Conservation (phyloP, 2,888 invertebrate genomes). For the Troilus luridus region DNA sequence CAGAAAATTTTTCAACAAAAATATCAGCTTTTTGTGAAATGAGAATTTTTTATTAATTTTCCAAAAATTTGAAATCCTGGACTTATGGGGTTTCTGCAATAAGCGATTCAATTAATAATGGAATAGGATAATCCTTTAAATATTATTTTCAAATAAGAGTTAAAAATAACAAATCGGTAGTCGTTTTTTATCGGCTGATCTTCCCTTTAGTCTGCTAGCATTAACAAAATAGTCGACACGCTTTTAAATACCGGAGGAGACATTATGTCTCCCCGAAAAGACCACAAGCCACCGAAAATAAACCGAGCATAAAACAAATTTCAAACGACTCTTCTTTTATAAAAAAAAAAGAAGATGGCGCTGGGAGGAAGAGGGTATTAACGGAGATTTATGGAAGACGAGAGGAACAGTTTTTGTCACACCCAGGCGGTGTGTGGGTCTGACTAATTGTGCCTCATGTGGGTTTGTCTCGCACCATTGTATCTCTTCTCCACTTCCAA, state of each 20-base stretch:
- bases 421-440: slow-evolving; percentile 34
- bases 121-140: too few species aligned
- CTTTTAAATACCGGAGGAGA: neutral
- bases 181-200: neutral
- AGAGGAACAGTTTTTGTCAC: slow-evolving; percentile 26
- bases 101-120: too few species aligned
- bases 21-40: too few species aligned
- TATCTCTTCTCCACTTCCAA: neutral
- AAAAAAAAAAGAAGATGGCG: neutral
- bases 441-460: neutral
- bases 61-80: too few species aligned
- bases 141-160: too few species aligned
- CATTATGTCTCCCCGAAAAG: neutral
- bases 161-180: neutral
- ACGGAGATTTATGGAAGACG: neutral
- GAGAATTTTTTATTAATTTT: too few species aligned
- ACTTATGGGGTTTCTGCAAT: too few species aligned
- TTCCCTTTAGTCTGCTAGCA: neutral
- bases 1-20: too few species aligned
- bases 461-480: slow-evolving; percentile 23
- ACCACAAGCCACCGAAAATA: neutral
- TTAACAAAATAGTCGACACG: neutral
- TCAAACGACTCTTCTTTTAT: neutral
- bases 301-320: slow-evolving; percentile 11
- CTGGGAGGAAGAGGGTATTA: neutral